phyloP scores from a whole-genome alignment of 1,140 invertebrate genomes.

The Drosophila bifasciata region DNA sequence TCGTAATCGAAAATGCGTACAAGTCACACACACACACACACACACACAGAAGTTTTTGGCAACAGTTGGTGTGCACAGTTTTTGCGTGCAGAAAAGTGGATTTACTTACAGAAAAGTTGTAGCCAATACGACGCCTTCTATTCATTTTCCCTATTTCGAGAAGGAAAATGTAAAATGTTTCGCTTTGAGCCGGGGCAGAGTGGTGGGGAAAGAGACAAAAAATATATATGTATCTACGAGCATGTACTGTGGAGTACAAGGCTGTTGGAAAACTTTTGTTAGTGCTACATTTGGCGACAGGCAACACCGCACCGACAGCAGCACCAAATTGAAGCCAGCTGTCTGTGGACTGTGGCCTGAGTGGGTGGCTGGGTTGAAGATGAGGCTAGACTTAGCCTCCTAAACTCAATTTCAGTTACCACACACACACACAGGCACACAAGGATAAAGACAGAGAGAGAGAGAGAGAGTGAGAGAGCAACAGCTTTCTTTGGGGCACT shows the following conservation, averaged over 20 bases:
- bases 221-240: constrained; percentile 22
- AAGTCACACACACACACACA: constrained; percentile 21
- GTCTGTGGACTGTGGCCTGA: constrained; percentile 14
- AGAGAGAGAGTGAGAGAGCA: constrained; percentile 10
- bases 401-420: constrained; percentile 53
- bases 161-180: constrained; percentile 20
- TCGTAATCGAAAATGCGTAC: constrained; percentile 67
- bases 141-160: constrained; percentile 46
- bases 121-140: constrained; percentile 51
- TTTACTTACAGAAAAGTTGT: constrained; percentile 66
- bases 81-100: constrained; percentile 42
- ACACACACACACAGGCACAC: constrained; percentile 11
- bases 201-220: constrained; percentile 17
- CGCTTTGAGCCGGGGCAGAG: neutral
- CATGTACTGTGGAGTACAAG: constrained; percentile 17
- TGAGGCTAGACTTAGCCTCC: constrained; percentile 36
- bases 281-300: constrained; percentile 70
- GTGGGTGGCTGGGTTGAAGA: constrained; percentile 14
- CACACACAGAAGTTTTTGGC: constrained; percentile 46
- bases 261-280: constrained; percentile 57
- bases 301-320: constrained; percentile 15
- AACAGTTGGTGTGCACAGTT: constrained; percentile 79
- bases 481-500: constrained; percentile 7
- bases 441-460: constrained; percentile 1
- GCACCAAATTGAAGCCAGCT: constrained; percentile 61